Evolutionary conservation across 2,888 invertebrate genomes (phyloP).

Genomic region (Cordilura impudica): DNA sequence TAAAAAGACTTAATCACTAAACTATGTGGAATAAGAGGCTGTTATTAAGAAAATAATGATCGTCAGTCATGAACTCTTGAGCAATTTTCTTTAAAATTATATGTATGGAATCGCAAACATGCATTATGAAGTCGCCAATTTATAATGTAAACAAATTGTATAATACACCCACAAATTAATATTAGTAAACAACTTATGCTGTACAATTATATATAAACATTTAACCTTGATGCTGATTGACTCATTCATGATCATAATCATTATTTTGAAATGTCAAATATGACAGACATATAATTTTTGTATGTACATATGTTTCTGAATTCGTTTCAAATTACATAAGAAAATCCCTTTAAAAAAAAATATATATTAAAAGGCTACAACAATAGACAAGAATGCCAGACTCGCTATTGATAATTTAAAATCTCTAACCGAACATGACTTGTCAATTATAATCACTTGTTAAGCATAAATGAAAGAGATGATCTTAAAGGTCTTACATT

Average conservation of each 20-base stretch:
- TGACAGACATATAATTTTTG: conserved; percentile 9
- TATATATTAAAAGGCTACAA: conserved; percentile 2
- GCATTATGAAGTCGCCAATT: neutral
- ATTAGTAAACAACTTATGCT: neutral
- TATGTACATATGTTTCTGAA: neutral
- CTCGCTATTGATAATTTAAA: neutral
- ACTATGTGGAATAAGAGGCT: too few species aligned
- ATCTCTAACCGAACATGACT: conserved; percentile 26
- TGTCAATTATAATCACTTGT: conserved; percentile 49
- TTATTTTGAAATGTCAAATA: conserved; percentile 28
- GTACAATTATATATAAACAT: neutral
- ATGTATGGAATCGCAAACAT: neutral
- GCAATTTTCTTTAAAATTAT: neutral
- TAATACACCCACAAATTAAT: conserved; percentile 6
- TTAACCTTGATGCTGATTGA: conserved; percentile 18
- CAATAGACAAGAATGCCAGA: neutral
- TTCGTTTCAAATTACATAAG: neutral
- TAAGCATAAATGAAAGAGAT: neutral
- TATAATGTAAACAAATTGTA: conserved; percentile 8
- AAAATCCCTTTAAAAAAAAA: neutral
- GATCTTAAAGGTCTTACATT: conserved; percentile 32
- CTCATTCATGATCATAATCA: conserved; percentile 4
- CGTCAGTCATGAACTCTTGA: neutral
- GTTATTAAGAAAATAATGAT: neutral
- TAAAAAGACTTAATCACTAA: too few species aligned